A percentile compares a stretch with the other conserved stretches of the same genome.
Evolutionary conservation across 2,113 vertebrate genomes (phyloP).

Genomic region (Neodontobutis hainanensis): DNA sequence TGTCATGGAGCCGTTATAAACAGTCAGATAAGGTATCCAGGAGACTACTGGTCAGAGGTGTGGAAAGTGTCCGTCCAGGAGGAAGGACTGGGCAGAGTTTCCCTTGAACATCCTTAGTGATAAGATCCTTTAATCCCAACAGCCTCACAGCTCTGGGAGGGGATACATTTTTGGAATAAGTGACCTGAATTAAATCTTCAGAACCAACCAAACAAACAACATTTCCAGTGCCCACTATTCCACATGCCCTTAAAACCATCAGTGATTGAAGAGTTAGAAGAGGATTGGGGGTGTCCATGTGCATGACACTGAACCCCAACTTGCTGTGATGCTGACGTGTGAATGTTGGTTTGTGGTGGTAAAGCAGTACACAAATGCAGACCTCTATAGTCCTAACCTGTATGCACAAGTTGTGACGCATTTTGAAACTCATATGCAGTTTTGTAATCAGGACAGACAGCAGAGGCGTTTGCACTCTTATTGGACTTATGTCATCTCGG

Average conservation of each 20-base stretch:
- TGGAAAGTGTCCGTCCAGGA: slow-evolving; percentile 53
- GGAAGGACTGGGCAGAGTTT: slow-evolving; percentile 72
- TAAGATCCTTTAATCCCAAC: slow-evolving; percentile 63
- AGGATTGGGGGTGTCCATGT: too few relatives aligned
- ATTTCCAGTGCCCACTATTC: not conserved
- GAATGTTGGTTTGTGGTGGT: too few relatives aligned
- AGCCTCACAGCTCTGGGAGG: slow-evolving; percentile 28
- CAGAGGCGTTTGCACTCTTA: not conserved
- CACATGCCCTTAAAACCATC: not conserved
- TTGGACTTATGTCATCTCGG: not conserved
- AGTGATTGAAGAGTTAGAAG: too few relatives aligned
- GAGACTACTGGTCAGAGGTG: slow-evolving; percentile 45
- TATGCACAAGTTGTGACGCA: too few relatives aligned
- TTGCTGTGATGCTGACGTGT: too few relatives aligned
- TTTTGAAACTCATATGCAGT: not conserved
- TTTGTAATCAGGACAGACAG: not conserved
- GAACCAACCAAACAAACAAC: not conserved
- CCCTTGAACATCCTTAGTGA: slow-evolving; percentile 69
- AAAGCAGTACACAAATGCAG: too few relatives aligned
- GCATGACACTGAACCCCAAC: too few relatives aligned
- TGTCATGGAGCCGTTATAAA: slow-evolving; percentile 34
- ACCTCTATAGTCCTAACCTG: too few relatives aligned
- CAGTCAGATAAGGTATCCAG: slow-evolving; percentile 50
- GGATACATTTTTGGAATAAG: slow-evolving; percentile 33
- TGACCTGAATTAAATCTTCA: slow-evolving; percentile 27